A percentile compares a stretch with the other conserved stretches of the same genome.
These are phyloP conservation scores for Enteromius mattozi DNA, from an alignment of 2,797 vertebrate genomes.

Conservation along the genomic window DNA sequence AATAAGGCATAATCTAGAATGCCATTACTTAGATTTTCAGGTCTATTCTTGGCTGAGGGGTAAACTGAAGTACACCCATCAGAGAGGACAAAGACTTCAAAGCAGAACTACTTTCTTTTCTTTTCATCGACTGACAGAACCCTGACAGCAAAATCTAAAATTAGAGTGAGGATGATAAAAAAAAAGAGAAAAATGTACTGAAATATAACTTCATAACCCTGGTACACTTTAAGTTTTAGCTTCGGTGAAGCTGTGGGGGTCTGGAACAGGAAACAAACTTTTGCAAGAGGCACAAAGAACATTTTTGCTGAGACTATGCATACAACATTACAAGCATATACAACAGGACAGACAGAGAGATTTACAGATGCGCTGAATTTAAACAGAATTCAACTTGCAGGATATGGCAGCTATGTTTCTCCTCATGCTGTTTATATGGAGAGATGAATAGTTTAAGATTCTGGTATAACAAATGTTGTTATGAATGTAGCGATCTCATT, in stretches of 20 bases:
- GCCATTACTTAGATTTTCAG: constrained; percentile 35
- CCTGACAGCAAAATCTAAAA: constrained; percentile 30
- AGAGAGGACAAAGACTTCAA: background rate
- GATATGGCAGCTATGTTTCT: constrained; percentile 11
- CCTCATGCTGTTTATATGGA: constrained; percentile 18
- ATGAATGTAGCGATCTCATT: background rate
- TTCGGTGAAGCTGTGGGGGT: background rate
- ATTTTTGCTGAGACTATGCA: constrained; percentile 34
- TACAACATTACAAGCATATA: constrained; percentile 43
- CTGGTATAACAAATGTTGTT: constrained; percentile 25
- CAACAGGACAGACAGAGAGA: constrained; percentile 44
- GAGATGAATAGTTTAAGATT: background rate
- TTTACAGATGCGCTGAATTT: constrained; percentile 16
- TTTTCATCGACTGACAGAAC: background rate
- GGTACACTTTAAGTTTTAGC: background rate
- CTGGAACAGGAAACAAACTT: constrained; percentile 13
- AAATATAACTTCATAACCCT: background rate
- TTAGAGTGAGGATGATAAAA: background rate
- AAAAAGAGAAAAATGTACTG: background rate
- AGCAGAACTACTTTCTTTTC: background rate
- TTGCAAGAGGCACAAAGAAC: constrained; percentile 7
- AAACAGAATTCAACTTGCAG: constrained; percentile 38
- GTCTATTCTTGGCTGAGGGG: constrained; percentile 38
- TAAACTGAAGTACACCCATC: constrained; percentile 11
- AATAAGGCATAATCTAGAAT: constrained; percentile 26